A percentile compares a stretch with the other conserved stretches of the same genome.
Evolutionary conservation across 2,113 vertebrate genomes (phyloP).

Genomic region (Sus scrofa): T2T-Sscrofa CM000827.6:82468001-82468500

Average conservation of each 20-base stretch:
- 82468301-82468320: background rate
- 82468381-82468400: too few relatives aligned
- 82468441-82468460: background rate
- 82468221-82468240: background rate
- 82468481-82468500: background rate
- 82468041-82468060: background rate
- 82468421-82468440: background rate
- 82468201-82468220: background rate
- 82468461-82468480: background rate
- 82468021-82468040: conserved; percentile 55
- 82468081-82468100: background rate
- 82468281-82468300: background rate
- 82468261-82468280: background rate
- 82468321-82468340: fast-evolving
- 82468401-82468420: background rate
- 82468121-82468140: background rate
- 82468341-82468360: background rate
- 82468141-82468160: background rate
- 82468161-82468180: background rate
- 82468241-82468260: background rate
- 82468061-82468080: background rate
- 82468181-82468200: background rate
- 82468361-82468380: background rate
- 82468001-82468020: conserved; percentile 46
- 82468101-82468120: background rate